Base-by-base conservation (phyloP, 2,797 vertebrate species). In the Anguilla anguilla region DNA sequence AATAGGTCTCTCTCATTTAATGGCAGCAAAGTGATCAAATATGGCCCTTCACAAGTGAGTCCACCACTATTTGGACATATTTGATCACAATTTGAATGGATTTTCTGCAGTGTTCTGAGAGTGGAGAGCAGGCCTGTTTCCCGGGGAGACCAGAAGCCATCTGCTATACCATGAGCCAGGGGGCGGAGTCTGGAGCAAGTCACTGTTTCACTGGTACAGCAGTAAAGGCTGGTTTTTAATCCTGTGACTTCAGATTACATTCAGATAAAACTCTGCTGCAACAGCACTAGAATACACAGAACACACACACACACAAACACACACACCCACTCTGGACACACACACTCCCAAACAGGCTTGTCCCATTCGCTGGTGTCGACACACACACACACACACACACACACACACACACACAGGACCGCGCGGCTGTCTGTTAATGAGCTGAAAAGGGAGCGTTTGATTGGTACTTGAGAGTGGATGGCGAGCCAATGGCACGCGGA, bases 361-460 rank as follows among this genome's bases (percentile, higher is more conserved):
- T 51, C 2, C 51, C 19, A 67, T 22, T 13, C 31, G n/a, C 64
- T 35, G 6, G 57, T 13, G 49, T 25, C 72, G 19, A 39, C 10
- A 17, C 82, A 77, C 55, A 64, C 77, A 83, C 57, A 59, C 82
- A 53, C 77, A 61, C 55, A 15, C 5, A 39, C 74, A 31, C 74
- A 79, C 1, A 51, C 53, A 22, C 35, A n/a, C 69, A 35, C 39
- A 57, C 3, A 55, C 49, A n/a, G 87, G 49, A 89, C 89, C 88
- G 88, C 92, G 89, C 0, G 85, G 90, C 87, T 28, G 31, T 81
- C 89, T 91, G 92, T 91, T 91, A 93, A 90, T 85, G 88, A 94
- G 92, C 92, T 93, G 87, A 92, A 57, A 81, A 90, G 91, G 89
- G 89, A 85, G 87, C 89, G 92, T 88, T 88, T 91, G 91, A 92